Evolutionary conservation across 2,113 vertebrate genomes (phyloP).

Genomic region (Corythornis madagascariensis): DNA sequence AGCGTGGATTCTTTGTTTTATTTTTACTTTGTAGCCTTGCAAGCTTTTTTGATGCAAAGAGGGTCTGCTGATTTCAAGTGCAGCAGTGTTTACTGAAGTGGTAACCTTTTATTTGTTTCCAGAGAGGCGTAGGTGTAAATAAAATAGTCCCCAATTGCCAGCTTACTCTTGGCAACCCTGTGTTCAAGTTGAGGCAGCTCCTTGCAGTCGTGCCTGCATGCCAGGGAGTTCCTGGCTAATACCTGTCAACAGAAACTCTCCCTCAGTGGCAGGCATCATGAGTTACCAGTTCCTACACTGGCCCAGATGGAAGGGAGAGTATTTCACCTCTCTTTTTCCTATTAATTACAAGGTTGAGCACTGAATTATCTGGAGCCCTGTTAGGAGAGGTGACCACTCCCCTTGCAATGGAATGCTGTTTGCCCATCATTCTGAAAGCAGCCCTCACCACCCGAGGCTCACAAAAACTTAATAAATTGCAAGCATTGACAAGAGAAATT

Average conservation of each 20-base stretch:
- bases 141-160: not conserved
- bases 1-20: not conserved
- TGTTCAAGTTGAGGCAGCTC: not conserved
- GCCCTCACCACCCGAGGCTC: not conserved
- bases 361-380: not conserved
- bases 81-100: not conserved
- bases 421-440: not conserved
- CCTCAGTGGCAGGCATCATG: not conserved
- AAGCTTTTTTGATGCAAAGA: not conserved
- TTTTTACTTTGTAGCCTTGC: not conserved
- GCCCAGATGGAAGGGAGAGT: not conserved
- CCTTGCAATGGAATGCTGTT: not conserved
- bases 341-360: constrained; percentile 5
- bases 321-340: not conserved
- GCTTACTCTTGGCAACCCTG: not conserved
- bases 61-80: not conserved
- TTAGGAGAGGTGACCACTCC: not conserved
- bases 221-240: not conserved
- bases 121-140: not conserved
- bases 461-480: not conserved
- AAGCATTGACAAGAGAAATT: not conserved
- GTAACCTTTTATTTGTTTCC: constrained; percentile 18
- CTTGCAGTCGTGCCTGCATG: not conserved
- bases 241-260: constrained; percentile 14
- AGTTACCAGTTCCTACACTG: constrained; percentile 36